Evolutionary conservation across 2,888 invertebrate species (phyloP).

Genomic region (Ichneumoninae sp.): DNA sequence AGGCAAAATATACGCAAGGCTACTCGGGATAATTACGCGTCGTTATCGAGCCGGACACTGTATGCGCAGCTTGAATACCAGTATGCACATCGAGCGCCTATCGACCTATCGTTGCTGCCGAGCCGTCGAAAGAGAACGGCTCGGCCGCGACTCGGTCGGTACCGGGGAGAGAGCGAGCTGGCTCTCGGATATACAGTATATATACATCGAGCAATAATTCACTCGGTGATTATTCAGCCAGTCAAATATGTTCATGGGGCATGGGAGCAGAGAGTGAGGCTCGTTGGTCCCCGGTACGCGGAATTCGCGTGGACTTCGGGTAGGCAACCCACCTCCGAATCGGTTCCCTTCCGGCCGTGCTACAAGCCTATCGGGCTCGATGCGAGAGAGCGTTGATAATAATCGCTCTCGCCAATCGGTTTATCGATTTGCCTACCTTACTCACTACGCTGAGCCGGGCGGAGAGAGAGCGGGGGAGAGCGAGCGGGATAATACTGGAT

Average conservation of each 20-base stretch:
- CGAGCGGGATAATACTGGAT: slow-evolving; percentile 35
- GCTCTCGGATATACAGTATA: slow-evolving; percentile 25
- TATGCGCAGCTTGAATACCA: slow-evolving; percentile 12
- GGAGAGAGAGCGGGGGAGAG: not conserved
- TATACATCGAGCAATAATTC: slow-evolving; percentile 60
- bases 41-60: slow-evolving; percentile 18
- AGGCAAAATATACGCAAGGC: slow-evolving; percentile 41
- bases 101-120: slow-evolving; percentile 44
- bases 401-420: slow-evolving; percentile 67
- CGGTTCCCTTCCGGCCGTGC: slow-evolving; percentile 1
- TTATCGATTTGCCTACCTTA: slow-evolving; percentile 58
- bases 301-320: slow-evolving; percentile 61
- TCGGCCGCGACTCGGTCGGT: slow-evolving; percentile 14
- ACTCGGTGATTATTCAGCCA: slow-evolving; percentile 63
- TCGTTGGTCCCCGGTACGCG: slow-evolving; percentile 55
- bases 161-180: not conserved
- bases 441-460: slow-evolving; percentile 4
- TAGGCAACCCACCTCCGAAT: slow-evolving; percentile 31
- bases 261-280: slow-evolving; percentile 54
- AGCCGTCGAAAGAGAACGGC: not conserved
- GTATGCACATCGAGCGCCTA: slow-evolving; percentile 30
- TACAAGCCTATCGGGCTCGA: slow-evolving; percentile 13
- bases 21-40: slow-evolving; percentile 39
- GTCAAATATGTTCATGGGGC: slow-evolving; percentile 66
- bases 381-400: slow-evolving; percentile 64